These are phyloP conservation scores for Craseonycteris thonglongyai DNA, from an alignment of 2,113 vertebrate genomes.

Conservation along the genomic window DNA sequence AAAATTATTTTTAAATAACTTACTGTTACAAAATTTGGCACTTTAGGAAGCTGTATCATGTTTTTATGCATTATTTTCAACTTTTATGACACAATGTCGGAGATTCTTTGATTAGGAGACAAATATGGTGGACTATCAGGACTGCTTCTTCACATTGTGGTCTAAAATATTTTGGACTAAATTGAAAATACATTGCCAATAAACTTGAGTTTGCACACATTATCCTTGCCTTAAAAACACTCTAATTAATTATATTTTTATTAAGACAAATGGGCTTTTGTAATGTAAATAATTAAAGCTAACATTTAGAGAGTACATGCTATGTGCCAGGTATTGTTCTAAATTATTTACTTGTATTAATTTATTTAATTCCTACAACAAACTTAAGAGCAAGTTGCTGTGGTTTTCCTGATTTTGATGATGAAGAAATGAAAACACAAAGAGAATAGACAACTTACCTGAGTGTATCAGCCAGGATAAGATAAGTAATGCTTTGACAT, in stretches of 20 bases:
- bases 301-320: background rate
- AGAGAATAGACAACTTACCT: background rate
- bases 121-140: background rate
- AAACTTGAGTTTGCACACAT: background rate
- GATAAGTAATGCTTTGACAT: background rate
- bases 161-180: background rate
- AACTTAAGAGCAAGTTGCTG: background rate
- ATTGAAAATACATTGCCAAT: background rate
- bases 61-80: background rate
- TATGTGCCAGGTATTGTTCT: background rate
- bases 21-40: background rate
- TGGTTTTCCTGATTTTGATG: background rate
- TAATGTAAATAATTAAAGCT: background rate
- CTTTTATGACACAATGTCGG: background rate
- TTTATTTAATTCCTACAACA: background rate
- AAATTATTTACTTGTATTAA: background rate
- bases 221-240: background rate
- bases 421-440: background rate
- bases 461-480: background rate
- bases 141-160: background rate
- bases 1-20: background rate
- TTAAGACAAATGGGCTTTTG: background rate
- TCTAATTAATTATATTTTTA: background rate
- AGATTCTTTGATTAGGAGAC: background rate
- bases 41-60: background rate